Base-by-base conservation (phyloP, 1,140 invertebrate species). In the Drosophila tsacasi region DNA sequence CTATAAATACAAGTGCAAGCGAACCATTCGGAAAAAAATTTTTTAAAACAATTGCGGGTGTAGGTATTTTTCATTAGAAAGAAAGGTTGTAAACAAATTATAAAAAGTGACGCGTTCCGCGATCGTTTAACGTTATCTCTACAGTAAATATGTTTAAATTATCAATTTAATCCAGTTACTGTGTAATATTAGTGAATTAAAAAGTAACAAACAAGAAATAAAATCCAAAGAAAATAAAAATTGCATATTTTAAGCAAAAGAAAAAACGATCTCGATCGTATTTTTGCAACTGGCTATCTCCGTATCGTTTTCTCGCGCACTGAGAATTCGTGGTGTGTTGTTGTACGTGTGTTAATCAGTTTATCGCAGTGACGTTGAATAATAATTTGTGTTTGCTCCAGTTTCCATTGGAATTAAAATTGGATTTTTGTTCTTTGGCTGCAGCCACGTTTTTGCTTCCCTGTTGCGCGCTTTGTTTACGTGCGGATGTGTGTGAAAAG, bases 331-430 rank as follows among this genome's bases (percentile, higher is more conserved):
- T 46, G 55, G 46, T 30, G 46, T 40, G 60, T 46, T 35, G 68
- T 57, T 65, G 42, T 81, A 27, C 54, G 73, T 69, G 64, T 71
- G 58, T 66, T 87, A 89, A 86, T 89, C 55, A 58, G 67, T 76
- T 64, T 69, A 79, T 87, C 64, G 72, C 67, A 69, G 63, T 89
- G 80, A 83, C 61, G 76, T 75, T 83, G 65, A 60, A 42, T 72
- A 60, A 42, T 76, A 79, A 76, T 79, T 83, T 87, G 66, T 86
- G 55, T 87, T 87, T 87, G 84, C 67, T 89, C 84, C 58, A 86
- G 72, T 76, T 87, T 52, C 37, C 25, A 32, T 71, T 42, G 21
- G 30, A 67, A 67, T 44, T 58, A 30, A 49, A 57, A 57, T 57
- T 57, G 15, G 7, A 55, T 39, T 55, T 37, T 23, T 54, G 8